Base-by-base conservation (phyloP, 2,888 invertebrate species). In the Pilophorus perplexus region DNA sequence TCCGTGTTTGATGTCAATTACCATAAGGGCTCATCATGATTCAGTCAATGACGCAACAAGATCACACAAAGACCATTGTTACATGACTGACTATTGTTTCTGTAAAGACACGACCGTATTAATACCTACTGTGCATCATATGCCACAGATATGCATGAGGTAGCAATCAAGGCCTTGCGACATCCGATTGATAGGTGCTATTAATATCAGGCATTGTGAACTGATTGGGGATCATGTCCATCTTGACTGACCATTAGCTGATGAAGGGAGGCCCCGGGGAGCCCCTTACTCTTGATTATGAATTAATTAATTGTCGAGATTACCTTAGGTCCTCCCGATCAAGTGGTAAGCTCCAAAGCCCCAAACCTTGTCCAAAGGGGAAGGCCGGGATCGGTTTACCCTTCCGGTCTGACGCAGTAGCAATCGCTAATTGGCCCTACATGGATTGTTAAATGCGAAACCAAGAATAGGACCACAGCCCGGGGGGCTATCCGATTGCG, bases 151-250 rank as follows among this genome's bases (percentile, higher is more conserved):
- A 55, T 52, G 52, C 52, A 52, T 52, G 52, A 52, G 52, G 14
- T 33, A 42, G 42, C 59, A 59, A 59, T 59, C 59, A 59, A 33
- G 59, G 23, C n/a, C 25, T 40, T 42, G 42, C 59, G 38, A 42
- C 38, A 38, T 23, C 42, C 59, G 59, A 59, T 59, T 59, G 59
- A 59, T 59, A 59, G 42, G 42, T 22, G 59, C 59, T 59, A 59
- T 59, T 59, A 59, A 59, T 42, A 27, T 59, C 59, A 22, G 16
- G 42, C 59, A 42, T 42, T 59, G 40, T 42, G 42, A 59, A 38
- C 40, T 59, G 59, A 59, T 59, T 59, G 59, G 42, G 59, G 59
- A 59, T 59, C 40, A 38, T 59, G 59, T 59, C 59, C 59, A 22
- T 42, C 59, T 42, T 42, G 40, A 42, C 42, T 59, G 59, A 59